Conservation (phyloP, 1,140 invertebrate species). For the Platyscapa corneri region DNA sequence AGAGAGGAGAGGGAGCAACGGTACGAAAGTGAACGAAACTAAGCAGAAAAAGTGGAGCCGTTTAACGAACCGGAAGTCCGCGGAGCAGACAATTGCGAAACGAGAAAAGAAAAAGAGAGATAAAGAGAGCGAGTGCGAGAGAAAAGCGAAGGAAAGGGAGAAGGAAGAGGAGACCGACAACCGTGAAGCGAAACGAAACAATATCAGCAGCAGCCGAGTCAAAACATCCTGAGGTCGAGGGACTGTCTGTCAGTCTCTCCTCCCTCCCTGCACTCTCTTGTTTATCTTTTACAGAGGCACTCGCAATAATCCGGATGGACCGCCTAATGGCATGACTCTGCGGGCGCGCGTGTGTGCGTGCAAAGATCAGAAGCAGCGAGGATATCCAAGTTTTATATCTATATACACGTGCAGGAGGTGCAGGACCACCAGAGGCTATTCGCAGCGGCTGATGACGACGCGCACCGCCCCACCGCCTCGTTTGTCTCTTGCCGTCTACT, state of each 20-base stretch:
- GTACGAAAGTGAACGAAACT: constrained; percentile 13
- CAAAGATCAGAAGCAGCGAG: not conserved
- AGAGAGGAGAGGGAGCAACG: not conserved
- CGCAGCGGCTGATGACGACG: constrained; percentile 40
- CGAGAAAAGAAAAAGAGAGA: not conserved
- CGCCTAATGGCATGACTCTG: too few species aligned
- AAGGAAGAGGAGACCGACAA: too few species aligned
- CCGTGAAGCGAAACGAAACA: constrained; percentile 42
- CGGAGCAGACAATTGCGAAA: constrained; percentile 47
- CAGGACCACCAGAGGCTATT: not conserved
- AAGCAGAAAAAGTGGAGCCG: constrained; percentile 45
- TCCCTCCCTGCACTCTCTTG: not conserved
- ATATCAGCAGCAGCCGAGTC: constrained; percentile 45
- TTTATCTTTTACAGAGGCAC: constrained; percentile 40
- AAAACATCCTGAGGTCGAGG: constrained; percentile 46
- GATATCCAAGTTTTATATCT: not conserved
- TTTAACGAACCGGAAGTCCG: constrained; percentile 55
- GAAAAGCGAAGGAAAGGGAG: not conserved
- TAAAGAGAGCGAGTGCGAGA: not conserved
- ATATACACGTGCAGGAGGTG: not conserved
- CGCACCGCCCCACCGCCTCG: constrained; percentile 15
- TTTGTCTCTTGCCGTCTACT: constrained; percentile 53
- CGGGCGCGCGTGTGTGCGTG: too few species aligned
- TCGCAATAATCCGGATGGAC: constrained; percentile 29
- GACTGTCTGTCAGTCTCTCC: not conserved